These are phyloP conservation scores for Petrolisthes manimaculis DNA, from an alignment of 2,888 invertebrate genomes.

Conservation along the genomic window DNA sequence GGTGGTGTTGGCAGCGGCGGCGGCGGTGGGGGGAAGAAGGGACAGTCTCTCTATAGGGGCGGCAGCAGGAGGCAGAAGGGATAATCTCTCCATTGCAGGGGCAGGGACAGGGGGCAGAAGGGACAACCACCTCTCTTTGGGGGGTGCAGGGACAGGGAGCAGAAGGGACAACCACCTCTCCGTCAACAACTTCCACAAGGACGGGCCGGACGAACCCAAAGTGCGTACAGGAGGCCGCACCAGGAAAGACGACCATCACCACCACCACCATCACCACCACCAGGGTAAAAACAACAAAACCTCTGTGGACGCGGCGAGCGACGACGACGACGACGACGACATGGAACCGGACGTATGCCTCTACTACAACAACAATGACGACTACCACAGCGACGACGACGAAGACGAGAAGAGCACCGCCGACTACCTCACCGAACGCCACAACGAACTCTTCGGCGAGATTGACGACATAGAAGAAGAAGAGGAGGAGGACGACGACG, in stretches of 20 bases:
- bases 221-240: conserved; percentile 35
- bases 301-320: conserved; percentile 10
- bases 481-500: conserved; percentile 36
- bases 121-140: too few species aligned
- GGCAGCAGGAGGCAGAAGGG: too few species aligned
- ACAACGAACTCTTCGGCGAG: conserved; percentile 64
- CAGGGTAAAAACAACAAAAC: conserved; percentile 13
- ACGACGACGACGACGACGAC: conserved; percentile 62
- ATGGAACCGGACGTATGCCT: conserved; percentile 59
- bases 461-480: conserved; percentile 65
- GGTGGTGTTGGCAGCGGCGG: conserved; percentile 5
- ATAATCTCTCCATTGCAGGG: too few species aligned
- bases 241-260: conserved; percentile 24
- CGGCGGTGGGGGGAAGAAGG: conserved; percentile 8
- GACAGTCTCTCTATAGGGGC: too few species aligned
- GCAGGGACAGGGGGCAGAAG: too few species aligned
- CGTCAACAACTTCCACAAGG: neutral
- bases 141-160: neutral
- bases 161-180: neutral
- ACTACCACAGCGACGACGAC: conserved; percentile 35
- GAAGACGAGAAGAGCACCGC: conserved; percentile 48
- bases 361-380: conserved; percentile 59
- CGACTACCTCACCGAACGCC: conserved; percentile 48
- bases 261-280: neutral
- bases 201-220: neutral